Evolutionary conservation across 2,113 vertebrate species (phyloP).

Genomic region (Nymphicus hollandicus): DNA sequence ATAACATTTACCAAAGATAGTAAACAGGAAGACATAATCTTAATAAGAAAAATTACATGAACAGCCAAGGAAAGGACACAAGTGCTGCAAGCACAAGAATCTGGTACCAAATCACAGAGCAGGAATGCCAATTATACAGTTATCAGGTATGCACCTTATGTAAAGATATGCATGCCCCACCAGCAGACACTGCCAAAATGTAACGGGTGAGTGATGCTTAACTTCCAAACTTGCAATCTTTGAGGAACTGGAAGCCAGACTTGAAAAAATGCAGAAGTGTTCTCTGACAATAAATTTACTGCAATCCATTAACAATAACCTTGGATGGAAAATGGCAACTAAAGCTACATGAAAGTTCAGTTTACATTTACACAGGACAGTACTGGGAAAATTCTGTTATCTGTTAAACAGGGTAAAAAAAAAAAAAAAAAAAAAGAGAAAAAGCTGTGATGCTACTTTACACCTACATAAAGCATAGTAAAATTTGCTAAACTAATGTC

Average conservation of each 20-base stretch:
- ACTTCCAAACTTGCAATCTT: not conserved
- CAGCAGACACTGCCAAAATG: not conserved
- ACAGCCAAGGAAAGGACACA: not conserved
- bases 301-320: not conserved
- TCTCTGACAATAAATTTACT: not conserved
- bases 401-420: not conserved
- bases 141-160: not conserved
- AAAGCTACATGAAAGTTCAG: not conserved
- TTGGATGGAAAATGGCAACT: not conserved
- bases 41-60: not conserved
- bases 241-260: not conserved
- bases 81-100: not conserved
- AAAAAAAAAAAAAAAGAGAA: not conserved
- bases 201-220: not conserved
- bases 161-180: not conserved
- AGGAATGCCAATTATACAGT: not conserved
- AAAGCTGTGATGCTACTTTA: not conserved
- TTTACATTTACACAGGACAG: not conserved
- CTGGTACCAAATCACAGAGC: not conserved
- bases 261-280: not conserved
- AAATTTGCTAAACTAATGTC: not conserved
- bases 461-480: not conserved
- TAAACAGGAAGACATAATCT: not conserved
- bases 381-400: conserved; percentile 3
- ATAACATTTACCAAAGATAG: not conserved